These are phyloP conservation scores for Montipora efflorescens DNA, from an alignment of 64 coral and sea anemone genomes.

Conservation along the genomic window DNA sequence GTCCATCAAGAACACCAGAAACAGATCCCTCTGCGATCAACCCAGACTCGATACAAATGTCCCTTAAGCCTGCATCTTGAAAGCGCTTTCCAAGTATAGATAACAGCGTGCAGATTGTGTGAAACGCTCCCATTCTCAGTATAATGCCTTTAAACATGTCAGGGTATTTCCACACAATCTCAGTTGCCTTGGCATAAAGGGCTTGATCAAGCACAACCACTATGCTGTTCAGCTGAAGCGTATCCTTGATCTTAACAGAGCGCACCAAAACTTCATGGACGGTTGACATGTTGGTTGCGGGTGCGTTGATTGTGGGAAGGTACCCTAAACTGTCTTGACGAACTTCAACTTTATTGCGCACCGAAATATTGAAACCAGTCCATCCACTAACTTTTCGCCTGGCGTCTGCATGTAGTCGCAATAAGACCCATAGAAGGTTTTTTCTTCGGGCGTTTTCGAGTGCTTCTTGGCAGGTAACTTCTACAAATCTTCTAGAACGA, in stretches of 20 bases:
- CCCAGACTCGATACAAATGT: neutral
- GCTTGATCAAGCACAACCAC: neutral
- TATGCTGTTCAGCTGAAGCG: neutral
- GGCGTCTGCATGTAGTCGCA: constrained; percentile 1
- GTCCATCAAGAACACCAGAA: constrained; percentile 44
- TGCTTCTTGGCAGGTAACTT: constrained; percentile 46
- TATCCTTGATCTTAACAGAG: neutral
- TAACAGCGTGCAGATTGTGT: too few relatives aligned
- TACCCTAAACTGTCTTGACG: neutral
- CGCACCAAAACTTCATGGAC: neutral
- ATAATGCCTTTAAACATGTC: neutral
- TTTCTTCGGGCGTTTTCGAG: constrained; percentile 41
- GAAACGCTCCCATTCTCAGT: neutral
- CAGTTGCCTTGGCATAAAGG: neutral
- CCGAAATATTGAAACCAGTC: neutral
- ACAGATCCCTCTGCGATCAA: constrained; percentile 40
- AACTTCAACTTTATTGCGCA: neutral
- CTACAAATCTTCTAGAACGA: constrained; percentile 16
- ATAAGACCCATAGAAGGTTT: constrained; percentile 65
- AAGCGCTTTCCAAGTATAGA: too few relatives aligned
- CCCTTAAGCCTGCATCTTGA: too few relatives aligned
- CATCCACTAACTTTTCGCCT: neutral
- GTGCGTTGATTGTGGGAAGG: neutral
- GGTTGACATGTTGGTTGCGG: neutral
- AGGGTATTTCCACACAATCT: too few relatives aligned